A percentile compares a stretch with the other conserved stretches of the same genome.
phyloP scores from a whole-genome alignment of 2,113 vertebrate genomes.

The Camelus dromedarius region DNA sequence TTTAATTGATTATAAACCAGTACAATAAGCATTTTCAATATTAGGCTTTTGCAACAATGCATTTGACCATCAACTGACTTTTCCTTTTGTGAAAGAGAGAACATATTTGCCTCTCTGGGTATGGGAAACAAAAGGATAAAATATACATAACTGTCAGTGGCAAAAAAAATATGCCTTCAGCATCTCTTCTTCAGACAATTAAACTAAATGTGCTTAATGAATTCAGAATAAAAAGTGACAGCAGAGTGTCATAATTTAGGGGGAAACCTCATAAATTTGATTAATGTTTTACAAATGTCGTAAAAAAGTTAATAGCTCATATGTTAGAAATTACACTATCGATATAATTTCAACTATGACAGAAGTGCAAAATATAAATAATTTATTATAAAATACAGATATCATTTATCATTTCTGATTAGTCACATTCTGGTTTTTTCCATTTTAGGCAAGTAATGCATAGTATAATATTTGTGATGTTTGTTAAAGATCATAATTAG shows the following conservation, averaged over 20 bases:
- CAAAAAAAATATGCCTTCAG: slow-evolving; percentile 43
- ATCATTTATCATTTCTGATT: slow-evolving; percentile 62
- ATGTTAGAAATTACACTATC: slow-evolving; percentile 60
- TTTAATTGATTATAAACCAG: neutral
- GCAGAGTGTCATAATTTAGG: slow-evolving; percentile 48
- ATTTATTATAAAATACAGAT: slow-evolving; percentile 63
- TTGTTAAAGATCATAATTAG: slow-evolving; percentile 35
- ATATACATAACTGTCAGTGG: slow-evolving; percentile 41
- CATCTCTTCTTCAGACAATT: slow-evolving; percentile 65
- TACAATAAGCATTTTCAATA: slow-evolving; percentile 25
- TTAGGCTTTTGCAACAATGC: slow-evolving; percentile 7
- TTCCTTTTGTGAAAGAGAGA: slow-evolving; percentile 19
- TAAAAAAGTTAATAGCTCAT: slow-evolving; percentile 75
- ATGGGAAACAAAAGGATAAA: slow-evolving; percentile 49
- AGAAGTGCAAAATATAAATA: slow-evolving; percentile 58
- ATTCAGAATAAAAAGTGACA: slow-evolving; percentile 68
- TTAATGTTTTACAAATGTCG: slow-evolving; percentile 73
- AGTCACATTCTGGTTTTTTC: slow-evolving; percentile 26
- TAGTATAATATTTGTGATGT: slow-evolving; percentile 13
- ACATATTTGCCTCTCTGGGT: neutral
- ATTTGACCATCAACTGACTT: slow-evolving; percentile 19
- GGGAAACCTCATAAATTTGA: slow-evolving; percentile 62
- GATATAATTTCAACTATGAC: slow-evolving; percentile 57
- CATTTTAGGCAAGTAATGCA: slow-evolving; percentile 26
- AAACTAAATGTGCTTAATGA: slow-evolving; percentile 70